Evolutionary conservation across 2,797 vertebrate species (phyloP).

Genomic region (Enteromius radiatus): DNA sequence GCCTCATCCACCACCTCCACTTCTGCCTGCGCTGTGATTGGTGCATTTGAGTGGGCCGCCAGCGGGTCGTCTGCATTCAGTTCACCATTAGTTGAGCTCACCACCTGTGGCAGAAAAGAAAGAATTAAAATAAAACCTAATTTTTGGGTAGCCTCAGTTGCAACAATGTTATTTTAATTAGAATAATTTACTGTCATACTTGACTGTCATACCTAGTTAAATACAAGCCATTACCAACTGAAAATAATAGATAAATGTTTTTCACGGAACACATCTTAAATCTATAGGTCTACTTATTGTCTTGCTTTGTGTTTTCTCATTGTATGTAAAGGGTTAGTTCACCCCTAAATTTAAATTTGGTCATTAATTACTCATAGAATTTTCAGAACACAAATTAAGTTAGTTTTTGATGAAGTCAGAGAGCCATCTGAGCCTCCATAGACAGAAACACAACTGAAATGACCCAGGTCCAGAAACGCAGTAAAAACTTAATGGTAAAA

Average conservation of each 20-base stretch:
- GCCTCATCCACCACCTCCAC: constrained; percentile 98
- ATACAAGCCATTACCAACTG: neutral
- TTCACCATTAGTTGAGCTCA: constrained; percentile 97
- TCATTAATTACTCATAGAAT: no score
- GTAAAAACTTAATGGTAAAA: no score
- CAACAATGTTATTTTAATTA: neutral
- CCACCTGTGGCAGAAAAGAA: constrained; percentile 83
- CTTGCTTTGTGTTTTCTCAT: neutral
- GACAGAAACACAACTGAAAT: no score
- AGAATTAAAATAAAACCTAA: constrained; percentile 33
- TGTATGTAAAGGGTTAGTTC: neutral
- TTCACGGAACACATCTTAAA: neutral
- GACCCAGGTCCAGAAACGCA: no score
- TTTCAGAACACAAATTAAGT: no score
- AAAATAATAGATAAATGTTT: neutral
- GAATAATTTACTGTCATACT: no score
- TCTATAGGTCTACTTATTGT: neutral
- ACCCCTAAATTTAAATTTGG: no score
- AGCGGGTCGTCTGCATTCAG: constrained; percentile 93
- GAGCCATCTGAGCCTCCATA: no score
- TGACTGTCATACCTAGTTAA: no score
- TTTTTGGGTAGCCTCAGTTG: neutral
- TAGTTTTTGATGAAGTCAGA: no score
- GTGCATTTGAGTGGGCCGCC: constrained; percentile 89
- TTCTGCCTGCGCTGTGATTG: constrained; percentile 92